A percentile compares a stretch with the other conserved stretches of the same genome.
These are phyloP conservation scores for Montipora sp. DNA, from an alignment of 64 coral and sea anemone genomes.

Conservation along the genomic window DNA sequence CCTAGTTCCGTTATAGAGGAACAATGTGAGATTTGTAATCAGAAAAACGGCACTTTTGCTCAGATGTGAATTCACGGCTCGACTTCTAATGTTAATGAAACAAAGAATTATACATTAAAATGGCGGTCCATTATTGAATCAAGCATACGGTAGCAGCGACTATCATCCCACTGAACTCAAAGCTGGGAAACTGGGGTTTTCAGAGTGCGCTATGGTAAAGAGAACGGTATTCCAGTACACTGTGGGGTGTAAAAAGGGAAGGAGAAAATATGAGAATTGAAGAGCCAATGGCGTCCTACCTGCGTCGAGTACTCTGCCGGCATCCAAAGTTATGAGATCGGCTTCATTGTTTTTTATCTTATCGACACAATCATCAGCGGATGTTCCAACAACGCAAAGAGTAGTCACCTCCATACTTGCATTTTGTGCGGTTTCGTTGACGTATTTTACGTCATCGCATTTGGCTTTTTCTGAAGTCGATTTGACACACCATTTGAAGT, in stretches of 20 bases:
- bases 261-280: neutral
- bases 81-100: no score
- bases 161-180: no score
- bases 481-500: slow-evolving; percentile 54
- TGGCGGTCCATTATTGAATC: no score
- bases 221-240: no score
- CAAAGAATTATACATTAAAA: no score
- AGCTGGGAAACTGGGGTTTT: no score
- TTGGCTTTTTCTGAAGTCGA: neutral
- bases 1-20: no score
- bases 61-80: no score
- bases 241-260: neutral
- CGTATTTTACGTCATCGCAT: slow-evolving; percentile 7
- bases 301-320: slow-evolving; percentile 39
- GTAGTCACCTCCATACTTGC: neutral
- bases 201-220: no score
- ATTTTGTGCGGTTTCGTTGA: neutral
- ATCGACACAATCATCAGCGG: slow-evolving; percentile 51
- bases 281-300: slow-evolving; percentile 14
- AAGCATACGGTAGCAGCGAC: no score
- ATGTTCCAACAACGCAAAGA: slow-evolving; percentile 19
- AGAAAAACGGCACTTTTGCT: no score
- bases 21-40: no score
- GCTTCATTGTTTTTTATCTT: slow-evolving; percentile 48
- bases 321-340: slow-evolving; percentile 68